phyloP scores from a whole-genome alignment of 37 sponge, comb jelly and placozoan species.

The Diacarnus erythraeanus region DNA sequence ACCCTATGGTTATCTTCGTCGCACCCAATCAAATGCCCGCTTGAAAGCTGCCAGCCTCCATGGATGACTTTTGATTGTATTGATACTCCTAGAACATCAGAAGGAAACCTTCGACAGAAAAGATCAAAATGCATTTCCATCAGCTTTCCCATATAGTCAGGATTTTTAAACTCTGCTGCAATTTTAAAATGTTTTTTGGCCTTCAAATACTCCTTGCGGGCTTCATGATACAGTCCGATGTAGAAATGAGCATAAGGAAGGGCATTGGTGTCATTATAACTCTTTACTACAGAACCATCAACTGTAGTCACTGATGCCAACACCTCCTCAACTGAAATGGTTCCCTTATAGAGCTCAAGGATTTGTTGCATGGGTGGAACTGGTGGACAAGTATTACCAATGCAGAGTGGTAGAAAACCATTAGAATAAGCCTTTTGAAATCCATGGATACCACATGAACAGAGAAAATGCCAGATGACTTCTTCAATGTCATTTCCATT shows the following conservation, averaged over 20 bases:
- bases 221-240: constrained; percentile 42
- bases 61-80: constrained; percentile 17
- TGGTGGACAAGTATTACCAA: not conserved
- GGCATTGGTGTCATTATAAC: constrained; percentile 61
- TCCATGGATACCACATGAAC: constrained; percentile 17
- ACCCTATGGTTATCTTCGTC: not conserved
- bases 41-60: constrained; percentile 69
- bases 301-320: constrained; percentile 12
- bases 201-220: not conserved
- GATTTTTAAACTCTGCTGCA: constrained; percentile 44
- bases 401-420: constrained; percentile 32
- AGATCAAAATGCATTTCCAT: constrained; percentile 49
- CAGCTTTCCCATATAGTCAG: constrained; percentile 59
- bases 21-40: constrained; percentile 20
- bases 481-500: constrained; percentile 59
- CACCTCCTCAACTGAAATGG: constrained; percentile 23
- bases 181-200: constrained; percentile 34
- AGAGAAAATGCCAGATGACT: constrained; percentile 65
- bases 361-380: constrained; percentile 51
- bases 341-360: constrained; percentile 37
- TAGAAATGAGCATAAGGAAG: constrained; percentile 70
- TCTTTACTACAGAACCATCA: constrained; percentile 24
- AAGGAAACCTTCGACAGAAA: not conserved
- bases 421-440: constrained; percentile 27
- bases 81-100: not conserved